These are phyloP conservation scores for Grantiella picta DNA, from an alignment of 2,113 vertebrate genomes.

Conservation along the genomic window DNA sequence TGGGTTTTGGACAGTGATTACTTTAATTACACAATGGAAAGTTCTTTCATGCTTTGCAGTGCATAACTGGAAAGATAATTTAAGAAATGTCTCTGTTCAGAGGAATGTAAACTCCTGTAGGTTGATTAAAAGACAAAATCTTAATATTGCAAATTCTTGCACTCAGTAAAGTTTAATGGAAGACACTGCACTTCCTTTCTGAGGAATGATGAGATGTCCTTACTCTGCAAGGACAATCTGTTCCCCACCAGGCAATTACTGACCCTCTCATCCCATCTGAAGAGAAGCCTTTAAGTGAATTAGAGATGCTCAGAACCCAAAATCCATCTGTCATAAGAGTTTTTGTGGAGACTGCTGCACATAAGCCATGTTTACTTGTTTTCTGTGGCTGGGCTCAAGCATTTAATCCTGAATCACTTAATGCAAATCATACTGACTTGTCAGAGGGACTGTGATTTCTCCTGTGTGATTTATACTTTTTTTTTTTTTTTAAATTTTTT, in stretches of 20 bases:
- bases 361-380: not conserved
- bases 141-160: not conserved
- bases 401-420: not conserved
- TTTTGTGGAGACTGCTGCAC: not conserved
- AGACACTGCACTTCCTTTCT: not conserved
- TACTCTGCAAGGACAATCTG: not conserved
- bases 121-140: not conserved
- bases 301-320: not conserved
- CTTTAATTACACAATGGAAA: not conserved
- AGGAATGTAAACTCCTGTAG: not conserved
- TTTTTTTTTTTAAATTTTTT: not conserved
- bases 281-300: not conserved
- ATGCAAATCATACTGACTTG: not conserved
- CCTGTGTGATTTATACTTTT: not conserved
- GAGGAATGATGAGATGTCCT: not conserved
- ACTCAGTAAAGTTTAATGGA: not conserved
- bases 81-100: not conserved
- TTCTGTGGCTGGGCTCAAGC: not conserved
- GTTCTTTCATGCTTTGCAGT: not conserved
- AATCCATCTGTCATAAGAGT: not conserved
- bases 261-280: not conserved
- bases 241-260: not conserved
- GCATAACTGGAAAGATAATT: not conserved
- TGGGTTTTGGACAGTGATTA: not conserved
- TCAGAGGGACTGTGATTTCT: not conserved